Evolutionary conservation across 2,113 vertebrate genomes (phyloP).

Genomic region (Clupea harengus): DNA sequence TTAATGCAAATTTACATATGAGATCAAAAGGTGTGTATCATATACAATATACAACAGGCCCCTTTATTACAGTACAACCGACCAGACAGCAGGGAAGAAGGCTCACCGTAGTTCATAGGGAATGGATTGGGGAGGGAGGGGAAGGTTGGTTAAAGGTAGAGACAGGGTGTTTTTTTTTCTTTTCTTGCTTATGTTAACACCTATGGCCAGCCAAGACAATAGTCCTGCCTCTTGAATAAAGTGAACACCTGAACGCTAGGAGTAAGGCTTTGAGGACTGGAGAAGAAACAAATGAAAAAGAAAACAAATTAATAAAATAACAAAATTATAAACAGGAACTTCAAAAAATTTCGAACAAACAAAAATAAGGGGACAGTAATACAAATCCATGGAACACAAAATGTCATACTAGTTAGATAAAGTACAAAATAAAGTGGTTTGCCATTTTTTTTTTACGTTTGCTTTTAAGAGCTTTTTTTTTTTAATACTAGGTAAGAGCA

Average conservation of each 20-base stretch:
- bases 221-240: slow-evolving; percentile 51
- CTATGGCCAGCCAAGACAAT: neutral
- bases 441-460: slow-evolving; percentile 24
- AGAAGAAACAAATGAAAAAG: slow-evolving; percentile 56
- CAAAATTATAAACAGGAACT: slow-evolving; percentile 33
- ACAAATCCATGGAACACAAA: slow-evolving; percentile 48
- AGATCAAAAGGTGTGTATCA: slow-evolving; percentile 88
- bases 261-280: slow-evolving; percentile 74
- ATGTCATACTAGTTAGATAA: slow-evolving; percentile 48
- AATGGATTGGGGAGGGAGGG: slow-evolving; percentile 37
- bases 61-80: slow-evolving; percentile 76
- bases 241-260: slow-evolving; percentile 74
- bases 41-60: slow-evolving; percentile 87
- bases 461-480: slow-evolving; percentile 39
- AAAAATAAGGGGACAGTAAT: neutral
- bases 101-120: slow-evolving; percentile 64
- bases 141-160: neutral
- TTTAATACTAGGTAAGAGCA: slow-evolving; percentile 45
- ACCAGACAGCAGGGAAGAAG: slow-evolving; percentile 76
- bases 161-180: neutral
- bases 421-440: slow-evolving; percentile 60
- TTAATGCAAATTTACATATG: slow-evolving; percentile 93
- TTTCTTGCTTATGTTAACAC: neutral
- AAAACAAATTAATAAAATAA: slow-evolving; percentile 49
- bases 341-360: neutral